Base-by-base conservation (phyloP, 2,113 vertebrate genomes). In the Chaenogobius annularis region DNA sequence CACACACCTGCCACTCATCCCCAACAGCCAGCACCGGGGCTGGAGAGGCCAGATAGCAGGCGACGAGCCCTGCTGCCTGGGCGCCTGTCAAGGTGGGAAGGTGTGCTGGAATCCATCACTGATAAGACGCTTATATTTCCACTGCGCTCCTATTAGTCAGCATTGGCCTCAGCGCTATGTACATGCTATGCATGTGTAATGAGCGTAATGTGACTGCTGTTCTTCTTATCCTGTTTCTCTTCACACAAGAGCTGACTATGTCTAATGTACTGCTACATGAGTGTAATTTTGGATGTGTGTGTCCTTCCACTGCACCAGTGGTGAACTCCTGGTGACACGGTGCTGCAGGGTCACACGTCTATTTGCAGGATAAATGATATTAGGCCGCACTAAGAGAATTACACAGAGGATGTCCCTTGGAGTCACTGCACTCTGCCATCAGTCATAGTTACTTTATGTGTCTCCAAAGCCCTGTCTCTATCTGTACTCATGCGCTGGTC, bases 351-450 rank as follows among this genome's bases (percentile, higher is more conserved):
- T 92, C 92, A 92, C 66, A 68, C 72, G 88, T 92, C 92, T 88
- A 88, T 91, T 89, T 91, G 87, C 65, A 73, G 86, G 90, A 90
- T 90, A 91, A 90, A 93, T 92, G 80, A 87, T 82, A 90, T 91
- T 89, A 89, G 86, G 84, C 89, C 80, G 83, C 89, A 85, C 83
- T 90, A 91, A 90, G 88, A 88, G 91, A 92, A 92, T 92, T 90
- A 90, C 87, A 90, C 68, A 84, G 88, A 91, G 88, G 89, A 92
- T 90, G 89, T 91, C 89, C 89, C 90, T 90, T 75, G 83, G 81
- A 87, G 86, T 87, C 86, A 79, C 69, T 69, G 19, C 86, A 84
- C 84, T 73, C 47, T 14, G 78, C 74, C 61, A 93, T 92, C 89
- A 88, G 78, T 92, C 91, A 92, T 78, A 78, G 87, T 92, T 91